Evolutionary conservation across 1,140 invertebrate genomes (phyloP).

Genomic region (Trinorchestia longiramus): DNA sequence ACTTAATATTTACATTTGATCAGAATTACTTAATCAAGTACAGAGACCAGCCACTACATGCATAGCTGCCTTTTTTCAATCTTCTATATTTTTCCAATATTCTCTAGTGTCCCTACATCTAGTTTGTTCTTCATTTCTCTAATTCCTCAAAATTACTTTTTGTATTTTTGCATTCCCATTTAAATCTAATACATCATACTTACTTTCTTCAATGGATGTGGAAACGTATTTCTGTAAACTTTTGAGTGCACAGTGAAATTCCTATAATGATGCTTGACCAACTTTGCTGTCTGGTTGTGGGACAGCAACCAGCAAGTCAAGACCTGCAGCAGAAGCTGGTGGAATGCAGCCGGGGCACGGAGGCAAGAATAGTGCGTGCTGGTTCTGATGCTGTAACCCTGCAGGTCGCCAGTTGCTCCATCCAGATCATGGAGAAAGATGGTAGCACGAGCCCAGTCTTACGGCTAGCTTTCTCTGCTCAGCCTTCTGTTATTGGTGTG

Average conservation of each 20-base stretch:
- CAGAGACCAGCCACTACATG: no score
- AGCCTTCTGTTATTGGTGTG: not conserved
- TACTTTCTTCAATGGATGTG: no score
- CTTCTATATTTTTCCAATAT: no score
- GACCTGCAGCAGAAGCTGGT: not conserved
- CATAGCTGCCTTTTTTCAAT: no score
- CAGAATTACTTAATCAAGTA: no score
- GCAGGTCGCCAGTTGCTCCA: slow-evolving; percentile 19
- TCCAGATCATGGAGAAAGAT: not conserved
- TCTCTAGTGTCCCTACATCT: no score
- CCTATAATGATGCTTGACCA: not conserved
- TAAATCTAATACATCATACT: no score
- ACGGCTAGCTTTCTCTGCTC: not conserved
- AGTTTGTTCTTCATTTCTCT: no score
- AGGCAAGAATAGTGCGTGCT: not conserved
- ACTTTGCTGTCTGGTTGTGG: not conserved
- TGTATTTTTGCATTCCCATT: no score
- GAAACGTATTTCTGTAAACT: no score
- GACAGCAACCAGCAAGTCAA: not conserved
- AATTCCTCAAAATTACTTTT: no score
- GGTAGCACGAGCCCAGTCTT: not conserved
- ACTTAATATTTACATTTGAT: no score
- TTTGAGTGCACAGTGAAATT: not conserved
- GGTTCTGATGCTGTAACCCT: not conserved
- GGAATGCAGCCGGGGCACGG: not conserved